Base-by-base conservation (phyloP, 2,113 vertebrate species). In the Takifugu flavidus region DNA sequence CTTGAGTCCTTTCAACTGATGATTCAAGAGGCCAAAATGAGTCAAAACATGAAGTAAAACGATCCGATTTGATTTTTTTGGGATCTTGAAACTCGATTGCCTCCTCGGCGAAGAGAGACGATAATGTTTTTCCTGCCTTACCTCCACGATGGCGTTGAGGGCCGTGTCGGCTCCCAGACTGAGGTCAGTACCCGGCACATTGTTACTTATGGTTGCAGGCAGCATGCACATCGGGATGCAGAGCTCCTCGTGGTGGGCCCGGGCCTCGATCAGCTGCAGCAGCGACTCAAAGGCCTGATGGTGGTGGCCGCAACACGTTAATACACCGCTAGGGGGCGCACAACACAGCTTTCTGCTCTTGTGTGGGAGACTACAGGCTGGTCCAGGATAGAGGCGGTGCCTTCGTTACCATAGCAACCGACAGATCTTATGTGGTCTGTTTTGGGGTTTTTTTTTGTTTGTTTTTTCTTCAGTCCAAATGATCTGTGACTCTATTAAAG, bases 171-270 rank as follows among this genome's bases (percentile, higher is more conserved):
- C 85, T 69, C 96, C 96, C 70, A 98, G 58, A 88, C 88, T 91
- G 74, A 94, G 71, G 65, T 99, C 95, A 54, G 92, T 93, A 87
- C 95, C 96, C 3, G 94, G 94, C 45, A 98, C 85, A 80, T 92
- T 94, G 92, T 95, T 97, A 92, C 95, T 98, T 91, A 98, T 93
- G 77, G 94, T 95, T 65, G 93, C 92, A 26, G 95, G 94, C 85
- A 98, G 28, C 59, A 96, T 70, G 83, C 95, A 97, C 45, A 98
- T 63, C 34, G 94, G 95, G 65, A 98, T 62, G 74, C 92, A 94
- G 87, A 95, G 89, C 88, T 96, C 95, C 81, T 91, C 82, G 75
- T 89, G 83, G 72, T 27, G 25, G 72, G 60, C 25, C 1, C 93
- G 91, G 7, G 90, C 92, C 62, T 92, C 85, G n/a, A 60, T 68